These are phyloP conservation scores for Pogonomyrmex californicus DNA, from an alignment of 1,140 invertebrate genomes.

Conservation along the genomic window DNA sequence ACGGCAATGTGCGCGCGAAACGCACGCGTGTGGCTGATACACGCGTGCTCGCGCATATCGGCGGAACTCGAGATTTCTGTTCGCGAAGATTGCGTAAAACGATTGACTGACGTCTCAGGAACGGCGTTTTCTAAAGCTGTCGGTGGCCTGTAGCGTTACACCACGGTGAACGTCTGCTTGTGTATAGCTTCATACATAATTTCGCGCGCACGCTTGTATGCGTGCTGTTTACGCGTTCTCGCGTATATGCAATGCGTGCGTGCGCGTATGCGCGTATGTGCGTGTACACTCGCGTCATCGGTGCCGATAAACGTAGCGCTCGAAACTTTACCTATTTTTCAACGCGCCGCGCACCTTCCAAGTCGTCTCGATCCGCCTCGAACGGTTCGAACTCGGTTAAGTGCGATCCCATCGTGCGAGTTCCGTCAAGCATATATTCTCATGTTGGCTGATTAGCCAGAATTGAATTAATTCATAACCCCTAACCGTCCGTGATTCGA, in stretches of 20 bases:
- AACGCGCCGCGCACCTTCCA: not conserved
- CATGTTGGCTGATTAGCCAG: conserved; percentile 50
- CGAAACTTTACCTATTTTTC: conserved; percentile 62
- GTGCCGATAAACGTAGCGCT: conserved; percentile 41
- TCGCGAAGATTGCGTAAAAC: conserved; percentile 74
- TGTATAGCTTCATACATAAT: conserved; percentile 13
- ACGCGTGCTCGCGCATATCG: conserved; percentile 19
- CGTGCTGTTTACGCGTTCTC: not conserved
- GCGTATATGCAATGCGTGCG: not conserved
- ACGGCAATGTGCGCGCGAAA: not conserved
- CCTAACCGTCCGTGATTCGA: conserved; percentile 42
- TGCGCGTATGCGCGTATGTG: not conserved
- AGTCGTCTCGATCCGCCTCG: not conserved
- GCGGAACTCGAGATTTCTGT: conserved; percentile 58
- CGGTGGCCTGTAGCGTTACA: conserved; percentile 46
- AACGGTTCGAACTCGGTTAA: conserved; percentile 1
- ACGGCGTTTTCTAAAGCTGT: conserved; percentile 62
- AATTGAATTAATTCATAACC: conserved; percentile 65
- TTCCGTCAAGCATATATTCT: conserved; percentile 59
- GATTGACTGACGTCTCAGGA: conserved; percentile 71
- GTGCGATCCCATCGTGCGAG: conserved; percentile 47
- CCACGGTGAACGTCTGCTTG: conserved; percentile 48
- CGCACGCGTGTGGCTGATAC: conserved; percentile 20
- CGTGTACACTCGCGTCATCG: conserved; percentile 24
- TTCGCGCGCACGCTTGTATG: not conserved